Conservation (phyloP, 2,113 vertebrate species). For the Fulica atra region DNA sequence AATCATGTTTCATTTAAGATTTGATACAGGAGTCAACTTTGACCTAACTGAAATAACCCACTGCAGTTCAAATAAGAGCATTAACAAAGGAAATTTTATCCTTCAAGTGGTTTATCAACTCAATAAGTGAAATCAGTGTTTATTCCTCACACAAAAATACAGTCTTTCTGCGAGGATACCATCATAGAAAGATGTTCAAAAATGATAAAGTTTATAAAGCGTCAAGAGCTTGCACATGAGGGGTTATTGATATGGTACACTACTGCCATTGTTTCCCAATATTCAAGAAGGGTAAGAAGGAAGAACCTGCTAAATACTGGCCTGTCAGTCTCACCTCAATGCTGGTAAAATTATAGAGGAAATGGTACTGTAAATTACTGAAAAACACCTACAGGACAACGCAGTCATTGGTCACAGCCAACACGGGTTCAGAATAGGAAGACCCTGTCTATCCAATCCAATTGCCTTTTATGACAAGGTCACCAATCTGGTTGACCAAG, state of each 20-base stretch:
- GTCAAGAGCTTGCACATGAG: neutral
- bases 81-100: neutral
- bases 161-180: neutral
- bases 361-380: too few relatives aligned
- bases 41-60: neutral
- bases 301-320: too few relatives aligned
- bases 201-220: neutral
- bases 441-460: too few relatives aligned
- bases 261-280: neutral
- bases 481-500: too few relatives aligned
- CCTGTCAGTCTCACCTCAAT: too few relatives aligned
- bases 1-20: neutral
- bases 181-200: neutral
- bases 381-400: too few relatives aligned
- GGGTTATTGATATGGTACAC: neutral
- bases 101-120: neutral
- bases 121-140: neutral
- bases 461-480: too few relatives aligned
- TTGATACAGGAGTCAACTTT: neutral
- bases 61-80: neutral
- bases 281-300: too few relatives aligned
- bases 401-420: too few relatives aligned
- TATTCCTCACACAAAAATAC: neutral
- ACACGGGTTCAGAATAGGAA: too few relatives aligned
- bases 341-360: too few relatives aligned